Conservation (phyloP, 2,113 vertebrate genomes). For the Cyrtonyx montezumae region DNA sequence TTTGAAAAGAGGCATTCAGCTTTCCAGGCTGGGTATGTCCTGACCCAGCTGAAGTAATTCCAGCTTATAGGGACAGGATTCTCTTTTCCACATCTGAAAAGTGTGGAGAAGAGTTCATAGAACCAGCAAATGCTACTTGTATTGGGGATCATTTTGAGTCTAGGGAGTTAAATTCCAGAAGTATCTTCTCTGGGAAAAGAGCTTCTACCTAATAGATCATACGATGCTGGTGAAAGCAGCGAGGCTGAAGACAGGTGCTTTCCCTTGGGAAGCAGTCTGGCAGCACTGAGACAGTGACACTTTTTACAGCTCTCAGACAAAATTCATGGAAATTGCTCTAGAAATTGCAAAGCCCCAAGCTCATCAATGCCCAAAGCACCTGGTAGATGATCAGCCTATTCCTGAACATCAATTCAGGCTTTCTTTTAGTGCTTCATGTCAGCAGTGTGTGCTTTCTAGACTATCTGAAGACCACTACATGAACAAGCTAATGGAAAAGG, state of each 20-base stretch:
- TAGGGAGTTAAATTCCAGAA: neutral
- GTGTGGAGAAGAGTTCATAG: neutral
- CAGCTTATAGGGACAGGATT: neutral
- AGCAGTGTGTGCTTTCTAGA: neutral
- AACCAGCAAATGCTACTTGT: neutral
- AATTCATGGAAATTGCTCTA: neutral
- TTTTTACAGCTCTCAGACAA: neutral
- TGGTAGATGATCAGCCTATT: neutral
- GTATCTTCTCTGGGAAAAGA: neutral
- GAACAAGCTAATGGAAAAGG: neutral
- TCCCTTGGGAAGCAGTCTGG: neutral
- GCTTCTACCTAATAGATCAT: neutral
- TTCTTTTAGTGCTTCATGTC: neutral
- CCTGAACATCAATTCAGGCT: neutral
- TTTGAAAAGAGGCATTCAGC: neutral
- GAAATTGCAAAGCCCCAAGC: neutral
- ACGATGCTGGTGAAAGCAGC: neutral
- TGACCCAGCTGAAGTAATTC: neutral
- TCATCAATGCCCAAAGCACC: neutral
- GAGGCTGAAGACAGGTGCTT: neutral
- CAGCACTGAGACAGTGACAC: neutral
- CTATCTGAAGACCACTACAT: neutral
- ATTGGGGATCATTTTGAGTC: neutral
- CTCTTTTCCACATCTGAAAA: neutral
- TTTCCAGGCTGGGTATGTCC: neutral